Conservation (phyloP, 2,888 invertebrate genomes). For the Neoitamus cyanurus region DNA sequence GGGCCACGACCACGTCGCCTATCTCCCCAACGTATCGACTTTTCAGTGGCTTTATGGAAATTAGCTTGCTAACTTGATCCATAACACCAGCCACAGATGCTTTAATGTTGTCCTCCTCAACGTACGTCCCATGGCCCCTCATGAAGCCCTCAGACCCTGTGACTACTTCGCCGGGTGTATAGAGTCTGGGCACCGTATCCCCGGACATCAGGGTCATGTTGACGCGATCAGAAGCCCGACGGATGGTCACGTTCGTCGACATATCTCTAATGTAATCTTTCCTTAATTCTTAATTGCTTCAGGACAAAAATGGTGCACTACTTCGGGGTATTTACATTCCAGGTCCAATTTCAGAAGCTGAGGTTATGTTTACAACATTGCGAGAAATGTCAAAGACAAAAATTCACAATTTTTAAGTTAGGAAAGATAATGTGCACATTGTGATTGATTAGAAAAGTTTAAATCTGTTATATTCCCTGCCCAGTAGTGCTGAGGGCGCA, state of each 20-base stretch:
- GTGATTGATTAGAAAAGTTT: neutral
- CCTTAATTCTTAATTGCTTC: neutral
- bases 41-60: conserved; percentile 91
- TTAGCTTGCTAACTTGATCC: conserved; percentile 93
- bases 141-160: conserved; percentile 72
- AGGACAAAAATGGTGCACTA: no score
- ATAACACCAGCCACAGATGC: conserved; percentile 95
- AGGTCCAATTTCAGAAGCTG: neutral
- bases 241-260: conserved; percentile 72
- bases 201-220: conserved; percentile 67
- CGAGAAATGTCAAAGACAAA: neutral
- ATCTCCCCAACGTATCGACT: conserved; percentile 93
- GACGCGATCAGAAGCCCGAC: conserved; percentile 74
- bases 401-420: neutral
- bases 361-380: neutral
- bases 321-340: neutral
- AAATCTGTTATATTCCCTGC: no score
- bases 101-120: conserved; percentile 83
- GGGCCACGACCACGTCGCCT: conserved; percentile 95
- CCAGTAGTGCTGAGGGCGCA: no score
- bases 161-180: conserved; percentile 89
- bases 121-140: conserved; percentile 97
- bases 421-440: neutral
- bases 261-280: conserved; percentile 56
- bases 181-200: conserved; percentile 74